Percentiles rank a stretch among this genome's conserved stretches.
Conservation (phyloP, 2,797 vertebrate species). For the Cheirogaleus major region DNA sequence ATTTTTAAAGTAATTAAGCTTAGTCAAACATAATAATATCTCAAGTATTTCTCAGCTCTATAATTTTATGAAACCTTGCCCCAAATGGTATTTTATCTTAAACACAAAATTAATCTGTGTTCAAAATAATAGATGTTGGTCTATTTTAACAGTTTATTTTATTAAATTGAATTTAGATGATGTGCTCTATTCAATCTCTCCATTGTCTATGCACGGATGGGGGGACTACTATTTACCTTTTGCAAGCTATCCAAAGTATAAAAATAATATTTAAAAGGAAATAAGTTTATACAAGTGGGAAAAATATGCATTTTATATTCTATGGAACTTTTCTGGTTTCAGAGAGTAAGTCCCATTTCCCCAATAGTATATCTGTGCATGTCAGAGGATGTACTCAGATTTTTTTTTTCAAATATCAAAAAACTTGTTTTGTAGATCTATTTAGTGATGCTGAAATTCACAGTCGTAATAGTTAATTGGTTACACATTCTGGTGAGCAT, state of each 20-base stretch:
- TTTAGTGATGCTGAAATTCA: not conserved
- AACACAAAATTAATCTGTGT: not conserved
- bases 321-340: not conserved
- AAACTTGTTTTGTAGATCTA: not conserved
- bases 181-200: not conserved
- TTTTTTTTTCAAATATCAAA: not conserved
- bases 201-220: not conserved
- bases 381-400: not conserved
- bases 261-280: conserved; percentile 28
- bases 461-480: not conserved
- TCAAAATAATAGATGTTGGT: conserved; percentile 12
- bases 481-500: not conserved
- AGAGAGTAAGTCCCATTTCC: not conserved
- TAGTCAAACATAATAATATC: not conserved
- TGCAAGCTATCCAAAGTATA: not conserved
- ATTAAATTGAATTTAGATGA: not conserved
- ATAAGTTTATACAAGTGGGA: not conserved
- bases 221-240: not conserved
- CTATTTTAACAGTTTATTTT: not conserved
- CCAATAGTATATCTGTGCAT: not conserved
- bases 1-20: not conserved
- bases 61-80: not conserved
- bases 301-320: conserved; percentile 30
- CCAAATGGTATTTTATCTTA: conserved; percentile 25
- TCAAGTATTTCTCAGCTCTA: not conserved